phyloP scores from a whole-genome alignment of 2,113 vertebrate genomes.

The Erythrocercus mccallii region DNA sequence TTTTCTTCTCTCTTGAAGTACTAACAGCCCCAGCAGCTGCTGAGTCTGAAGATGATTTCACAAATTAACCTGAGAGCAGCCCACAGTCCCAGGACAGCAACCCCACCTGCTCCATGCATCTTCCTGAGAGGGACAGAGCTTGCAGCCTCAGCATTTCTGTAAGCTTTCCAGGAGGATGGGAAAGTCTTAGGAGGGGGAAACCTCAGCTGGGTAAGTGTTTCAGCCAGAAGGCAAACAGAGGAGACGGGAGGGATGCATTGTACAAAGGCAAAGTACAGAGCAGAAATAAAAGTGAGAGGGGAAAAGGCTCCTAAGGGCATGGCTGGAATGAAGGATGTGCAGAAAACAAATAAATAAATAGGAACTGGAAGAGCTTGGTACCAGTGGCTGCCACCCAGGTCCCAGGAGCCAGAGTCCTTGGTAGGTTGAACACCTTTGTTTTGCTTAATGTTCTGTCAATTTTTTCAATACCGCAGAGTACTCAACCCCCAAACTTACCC shows the following conservation, averaged over 20 bases:
- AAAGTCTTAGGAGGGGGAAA: background rate
- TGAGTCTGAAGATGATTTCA: constrained; percentile 53
- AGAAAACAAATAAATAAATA: too few relatives aligned
- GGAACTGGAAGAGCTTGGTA: background rate
- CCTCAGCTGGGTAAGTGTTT: background rate
- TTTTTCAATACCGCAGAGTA: background rate
- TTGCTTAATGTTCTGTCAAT: background rate
- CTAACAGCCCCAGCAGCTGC: constrained; percentile 12
- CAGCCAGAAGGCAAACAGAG: background rate
- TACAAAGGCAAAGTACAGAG: background rate
- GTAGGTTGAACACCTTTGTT: background rate
- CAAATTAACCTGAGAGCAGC: constrained; percentile 49
- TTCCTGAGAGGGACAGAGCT: background rate
- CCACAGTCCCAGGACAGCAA: constrained; percentile 19
- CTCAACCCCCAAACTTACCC: background rate
- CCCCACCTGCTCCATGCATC: background rate
- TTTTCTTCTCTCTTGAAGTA: constrained; percentile 38
- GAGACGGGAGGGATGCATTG: background rate
- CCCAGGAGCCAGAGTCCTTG: background rate
- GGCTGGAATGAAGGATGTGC: background rate
- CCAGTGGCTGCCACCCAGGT: background rate
- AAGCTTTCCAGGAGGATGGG: background rate
- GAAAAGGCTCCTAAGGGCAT: background rate
- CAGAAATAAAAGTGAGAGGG: background rate
- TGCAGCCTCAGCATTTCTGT: constrained; percentile 20